Evolutionary conservation across 2,113 vertebrate genomes (phyloP), one percentile per base, ranked within the genome.

Genomic region (Laterallus jamaicensis): DNA sequence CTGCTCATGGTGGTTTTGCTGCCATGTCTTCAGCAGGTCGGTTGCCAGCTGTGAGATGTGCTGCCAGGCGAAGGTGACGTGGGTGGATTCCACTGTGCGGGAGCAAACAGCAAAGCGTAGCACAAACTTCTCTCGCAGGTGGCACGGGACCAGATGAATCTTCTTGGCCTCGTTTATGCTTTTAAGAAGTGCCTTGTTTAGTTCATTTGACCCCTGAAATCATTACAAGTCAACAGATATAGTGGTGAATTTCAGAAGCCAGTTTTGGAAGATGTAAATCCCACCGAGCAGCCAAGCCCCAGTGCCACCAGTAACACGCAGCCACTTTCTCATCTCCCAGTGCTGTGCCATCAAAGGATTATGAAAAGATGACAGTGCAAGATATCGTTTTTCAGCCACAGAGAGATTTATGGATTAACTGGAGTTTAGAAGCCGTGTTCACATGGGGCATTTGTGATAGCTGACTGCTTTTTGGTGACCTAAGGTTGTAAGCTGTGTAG

Each of bases 101-200:
- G 99, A 96, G 25, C 99, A 99, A 91, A 99, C 55, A 59, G 98
- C 99, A 7, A 99, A 98, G 11, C 99, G 99, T 56, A 99, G 97
- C 92, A 99, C 98, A 50, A 99, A 99, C 88, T 81, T 96, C 67
- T 97, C 98, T 13, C 97, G 96, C 89, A 99, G 98, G 94, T 98
- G 97, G 68, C 99, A 99, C 0, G 99, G 99, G 7, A 99, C 99
- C 95, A 99, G 96, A 95, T 99, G 99, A 95, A 99, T 99, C 97
- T 98, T 98, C 91, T 96, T 98, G 96, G 96, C 90, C 3, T 92
- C 83, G 40, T 98, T 99, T 95, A 99, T 99, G 79, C 81, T 98
- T 95, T 99, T 98, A 86, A 99, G 98, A 94, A 99, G 98, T 8
- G 90, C 93, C 97, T 99, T 96, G 6, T 98, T 99, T 93, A 99